Percentiles rank a stretch among this genome's conserved stretches.
These are phyloP conservation scores for Plagiodera versicolora DNA, from an alignment of 2,888 invertebrate genomes.

Conservation along the genomic window DNA sequence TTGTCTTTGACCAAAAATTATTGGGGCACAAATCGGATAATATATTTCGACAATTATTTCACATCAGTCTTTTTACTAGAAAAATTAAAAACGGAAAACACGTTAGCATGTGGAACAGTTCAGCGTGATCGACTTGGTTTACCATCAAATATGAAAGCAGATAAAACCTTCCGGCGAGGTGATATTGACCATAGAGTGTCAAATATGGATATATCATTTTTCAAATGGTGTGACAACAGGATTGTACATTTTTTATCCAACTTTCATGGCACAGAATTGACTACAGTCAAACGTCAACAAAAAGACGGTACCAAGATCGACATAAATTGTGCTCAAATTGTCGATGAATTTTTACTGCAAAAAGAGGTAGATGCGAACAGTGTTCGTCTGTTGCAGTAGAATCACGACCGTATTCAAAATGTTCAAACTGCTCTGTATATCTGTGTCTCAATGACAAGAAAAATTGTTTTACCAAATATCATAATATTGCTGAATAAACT, in stretches of 20 bases:
- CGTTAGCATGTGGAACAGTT: slow-evolving; percentile 20
- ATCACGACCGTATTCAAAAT: slow-evolving; percentile 17
- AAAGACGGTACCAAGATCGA: slow-evolving; percentile 16
- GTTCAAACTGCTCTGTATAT: slow-evolving; percentile 14
- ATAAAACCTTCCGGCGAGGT: slow-evolving; percentile 13
- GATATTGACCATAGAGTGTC: slow-evolving; percentile 15
- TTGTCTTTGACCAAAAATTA: slow-evolving; percentile 5
- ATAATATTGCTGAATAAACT: slow-evolving; percentile 14
- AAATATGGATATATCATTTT: slow-evolving; percentile 13
- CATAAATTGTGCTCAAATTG: slow-evolving; percentile 19
- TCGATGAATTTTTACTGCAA: slow-evolving; percentile 11
- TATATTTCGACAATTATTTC: slow-evolving; percentile 14
- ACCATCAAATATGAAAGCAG: slow-evolving; percentile 18
- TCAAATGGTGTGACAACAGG: slow-evolving; percentile 14
- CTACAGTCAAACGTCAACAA: slow-evolving; percentile 19
- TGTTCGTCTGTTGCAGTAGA: slow-evolving; percentile 17
- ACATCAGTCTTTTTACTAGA: slow-evolving; percentile 16
- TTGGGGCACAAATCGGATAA: slow-evolving; percentile 12
- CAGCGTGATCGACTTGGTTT: slow-evolving; percentile 13
- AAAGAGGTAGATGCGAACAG: slow-evolving; percentile 15
- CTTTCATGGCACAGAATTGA: slow-evolving; percentile 19
- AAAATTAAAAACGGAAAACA: slow-evolving; percentile 16
- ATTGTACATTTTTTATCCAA: slow-evolving; percentile 19
- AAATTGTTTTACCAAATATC: slow-evolving; percentile 14
- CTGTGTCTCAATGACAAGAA: slow-evolving; percentile 16